A percentile compares a stretch with the other conserved stretches of the same genome.
Conservation (phyloP, 2,113 vertebrate species). For the Atherinomorus stipes region DNA sequence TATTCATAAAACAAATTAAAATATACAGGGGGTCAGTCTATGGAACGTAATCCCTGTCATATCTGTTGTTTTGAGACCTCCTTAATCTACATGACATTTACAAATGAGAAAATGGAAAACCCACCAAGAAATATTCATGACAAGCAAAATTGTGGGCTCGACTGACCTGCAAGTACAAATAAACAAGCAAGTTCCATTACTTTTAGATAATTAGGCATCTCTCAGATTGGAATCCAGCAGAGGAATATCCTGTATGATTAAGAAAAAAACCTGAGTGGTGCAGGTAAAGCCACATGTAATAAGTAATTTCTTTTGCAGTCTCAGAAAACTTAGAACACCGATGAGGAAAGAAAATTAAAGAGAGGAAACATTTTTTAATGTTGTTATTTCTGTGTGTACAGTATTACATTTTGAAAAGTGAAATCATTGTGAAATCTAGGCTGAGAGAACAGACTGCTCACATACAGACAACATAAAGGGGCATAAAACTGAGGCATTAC, state of each 20-base stretch:
- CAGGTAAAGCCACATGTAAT: slow-evolving; percentile 61
- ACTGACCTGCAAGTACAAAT: slow-evolving; percentile 2
- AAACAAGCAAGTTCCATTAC: slow-evolving; percentile 57
- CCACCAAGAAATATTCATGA: slow-evolving; percentile 13
- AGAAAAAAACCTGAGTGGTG: slow-evolving; percentile 54
- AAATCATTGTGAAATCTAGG: slow-evolving; percentile 74
- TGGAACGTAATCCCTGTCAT: neutral
- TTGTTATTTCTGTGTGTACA: slow-evolving; percentile 65
- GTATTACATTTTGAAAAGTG: slow-evolving; percentile 75
- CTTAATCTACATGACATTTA: neutral
- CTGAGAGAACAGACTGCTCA: slow-evolving; percentile 57
- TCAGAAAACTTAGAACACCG: slow-evolving; percentile 66
- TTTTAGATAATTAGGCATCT: slow-evolving; percentile 57
- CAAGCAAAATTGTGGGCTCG: slow-evolving; percentile 10
- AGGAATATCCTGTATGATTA: slow-evolving; percentile 52
- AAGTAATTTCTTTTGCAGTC: slow-evolving; percentile 73
- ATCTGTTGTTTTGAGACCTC: neutral
- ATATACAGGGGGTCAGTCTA: neutral
- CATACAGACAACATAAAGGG: slow-evolving; percentile 58
- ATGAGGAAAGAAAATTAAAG: slow-evolving; percentile 42
- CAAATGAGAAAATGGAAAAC: slow-evolving; percentile 24
- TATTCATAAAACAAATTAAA: neutral
- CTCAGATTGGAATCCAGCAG: slow-evolving; percentile 44
- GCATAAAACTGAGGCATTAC: slow-evolving; percentile 80
- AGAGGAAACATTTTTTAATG: slow-evolving; percentile 55